A percentile compares a stretch with the other conserved stretches of the same genome.
Conservation (phyloP, 2,888 invertebrate species). For the Microplitis manilae region DNA sequence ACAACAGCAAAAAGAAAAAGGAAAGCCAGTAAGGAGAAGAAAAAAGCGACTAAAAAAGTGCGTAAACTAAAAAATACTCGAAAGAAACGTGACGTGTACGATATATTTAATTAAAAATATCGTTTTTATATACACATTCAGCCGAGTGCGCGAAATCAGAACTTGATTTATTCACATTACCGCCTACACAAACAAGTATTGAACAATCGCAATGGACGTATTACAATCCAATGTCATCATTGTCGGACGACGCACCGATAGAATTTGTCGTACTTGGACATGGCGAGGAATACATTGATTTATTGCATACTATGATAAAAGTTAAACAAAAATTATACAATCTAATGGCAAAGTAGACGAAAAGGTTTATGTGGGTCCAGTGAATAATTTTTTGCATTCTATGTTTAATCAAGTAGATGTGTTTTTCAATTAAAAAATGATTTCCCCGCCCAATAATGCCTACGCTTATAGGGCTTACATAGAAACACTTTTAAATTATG, state of each 20-base stretch:
- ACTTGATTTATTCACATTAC: conserved; percentile 31
- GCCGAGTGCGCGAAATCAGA: conserved; percentile 24
- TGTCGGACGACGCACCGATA: conserved; percentile 34
- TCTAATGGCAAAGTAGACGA: too few species aligned
- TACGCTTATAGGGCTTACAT: not conserved
- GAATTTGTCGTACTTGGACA: conserved; percentile 52
- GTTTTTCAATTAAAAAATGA: too few species aligned
- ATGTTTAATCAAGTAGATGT: too few species aligned
- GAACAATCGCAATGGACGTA: conserved; percentile 49
- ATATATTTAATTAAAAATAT: too few species aligned
- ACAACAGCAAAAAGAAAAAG: too few species aligned
- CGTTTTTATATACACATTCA: not conserved
- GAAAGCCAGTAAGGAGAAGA: too few species aligned
- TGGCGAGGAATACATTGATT: conserved; percentile 53
- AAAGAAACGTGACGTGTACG: too few species aligned
- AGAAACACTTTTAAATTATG: not conserved
- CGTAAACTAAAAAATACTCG: too few species aligned
- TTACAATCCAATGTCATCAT: conserved; percentile 49
- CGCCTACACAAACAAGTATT: not conserved
- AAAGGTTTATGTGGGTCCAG: too few species aligned
- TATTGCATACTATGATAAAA: conserved; percentile 48
- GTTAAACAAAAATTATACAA: not conserved
- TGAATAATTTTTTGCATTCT: too few species aligned
- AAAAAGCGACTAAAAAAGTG: too few species aligned
- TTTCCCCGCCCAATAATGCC: too few species aligned